phyloP scores from a whole-genome alignment of 2,888 invertebrate species.

The Tetragonisca angustula region DNA sequence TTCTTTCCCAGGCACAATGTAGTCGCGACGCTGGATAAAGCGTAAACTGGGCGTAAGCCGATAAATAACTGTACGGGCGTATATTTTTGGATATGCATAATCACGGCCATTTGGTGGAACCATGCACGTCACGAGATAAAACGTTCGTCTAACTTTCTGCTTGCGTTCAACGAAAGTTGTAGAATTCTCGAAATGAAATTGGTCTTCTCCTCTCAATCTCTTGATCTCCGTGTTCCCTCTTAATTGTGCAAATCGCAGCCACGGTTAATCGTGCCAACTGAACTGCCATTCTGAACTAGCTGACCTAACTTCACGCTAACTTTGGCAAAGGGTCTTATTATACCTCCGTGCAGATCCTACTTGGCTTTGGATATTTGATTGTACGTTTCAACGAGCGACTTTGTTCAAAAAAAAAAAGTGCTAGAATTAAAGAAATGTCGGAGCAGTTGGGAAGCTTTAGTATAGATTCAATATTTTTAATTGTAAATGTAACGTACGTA shows the following conservation, averaged over 20 bases:
- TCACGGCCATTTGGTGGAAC: background rate
- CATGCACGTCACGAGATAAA: too few relatives aligned
- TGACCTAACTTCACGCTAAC: slow-evolving; percentile 28
- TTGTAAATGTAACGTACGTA: too few relatives aligned
- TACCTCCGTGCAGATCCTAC: slow-evolving; percentile 24
- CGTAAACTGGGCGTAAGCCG: slow-evolving; percentile 16
- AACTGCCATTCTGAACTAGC: slow-evolving; percentile 22
- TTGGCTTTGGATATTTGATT: background rate
- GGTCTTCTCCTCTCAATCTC: background rate
- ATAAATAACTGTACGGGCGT: background rate
- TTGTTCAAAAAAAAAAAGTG: too few relatives aligned
- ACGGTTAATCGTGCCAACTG: slow-evolving; percentile 38
- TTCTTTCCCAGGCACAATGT: too few relatives aligned
- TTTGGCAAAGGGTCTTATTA: slow-evolving; percentile 52
- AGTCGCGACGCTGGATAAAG: too few relatives aligned
- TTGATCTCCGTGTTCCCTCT: slow-evolving; percentile 10
- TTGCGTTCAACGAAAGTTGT: background rate
- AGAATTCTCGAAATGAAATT: too few relatives aligned
- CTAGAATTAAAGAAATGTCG: too few relatives aligned
- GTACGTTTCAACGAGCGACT: background rate
- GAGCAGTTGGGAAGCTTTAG: too few relatives aligned
- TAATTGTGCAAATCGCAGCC: slow-evolving; percentile 46
- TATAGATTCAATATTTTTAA: too few relatives aligned
- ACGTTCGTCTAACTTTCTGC: too few relatives aligned
- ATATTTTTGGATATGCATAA: background rate